Evolutionary conservation across 2,113 vertebrate genomes (phyloP).

Genomic region (Hylia prasina): DNA sequence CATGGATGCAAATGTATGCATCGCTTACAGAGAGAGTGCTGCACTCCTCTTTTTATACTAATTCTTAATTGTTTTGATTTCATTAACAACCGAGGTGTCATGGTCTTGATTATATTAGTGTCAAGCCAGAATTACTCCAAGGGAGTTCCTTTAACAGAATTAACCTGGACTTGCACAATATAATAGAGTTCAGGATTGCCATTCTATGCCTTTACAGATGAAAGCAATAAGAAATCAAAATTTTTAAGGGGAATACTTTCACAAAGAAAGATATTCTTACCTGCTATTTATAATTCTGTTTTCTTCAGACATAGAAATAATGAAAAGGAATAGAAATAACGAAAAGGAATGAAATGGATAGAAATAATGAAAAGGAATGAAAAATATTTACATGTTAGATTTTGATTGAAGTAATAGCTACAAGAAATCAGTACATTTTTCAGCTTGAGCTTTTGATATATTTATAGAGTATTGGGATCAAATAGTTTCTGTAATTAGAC

Average conservation of each 20-base stretch:
- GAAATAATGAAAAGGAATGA: conserved; percentile 37
- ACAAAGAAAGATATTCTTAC: not conserved
- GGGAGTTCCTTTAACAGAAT: not conserved
- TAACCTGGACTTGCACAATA: not conserved
- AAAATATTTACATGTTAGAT: not conserved
- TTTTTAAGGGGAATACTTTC: not conserved
- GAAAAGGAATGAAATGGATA: conserved; percentile 12
- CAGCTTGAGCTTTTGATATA: conserved; percentile 28
- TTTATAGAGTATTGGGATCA: not conserved
- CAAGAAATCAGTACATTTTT: conserved; percentile 11
- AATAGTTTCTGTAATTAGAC: conserved; percentile 41
- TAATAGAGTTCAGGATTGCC: not conserved
- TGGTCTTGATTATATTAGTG: not conserved
- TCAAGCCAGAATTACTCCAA: not conserved
- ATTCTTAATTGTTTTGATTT: not conserved
- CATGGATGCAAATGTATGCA: not conserved
- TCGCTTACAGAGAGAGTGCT: not conserved
- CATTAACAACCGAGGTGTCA: not conserved
- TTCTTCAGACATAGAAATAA: not conserved
- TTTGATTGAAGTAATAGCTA: conserved; percentile 40
- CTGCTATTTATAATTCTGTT: not conserved
- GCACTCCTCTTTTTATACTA: not conserved
- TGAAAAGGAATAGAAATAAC: conserved; percentile 18
- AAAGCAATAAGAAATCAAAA: not conserved
- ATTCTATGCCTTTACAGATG: not conserved